phyloP scores from a whole-genome alignment of 2,797 vertebrate species.

The Octomys mimax region DNA sequence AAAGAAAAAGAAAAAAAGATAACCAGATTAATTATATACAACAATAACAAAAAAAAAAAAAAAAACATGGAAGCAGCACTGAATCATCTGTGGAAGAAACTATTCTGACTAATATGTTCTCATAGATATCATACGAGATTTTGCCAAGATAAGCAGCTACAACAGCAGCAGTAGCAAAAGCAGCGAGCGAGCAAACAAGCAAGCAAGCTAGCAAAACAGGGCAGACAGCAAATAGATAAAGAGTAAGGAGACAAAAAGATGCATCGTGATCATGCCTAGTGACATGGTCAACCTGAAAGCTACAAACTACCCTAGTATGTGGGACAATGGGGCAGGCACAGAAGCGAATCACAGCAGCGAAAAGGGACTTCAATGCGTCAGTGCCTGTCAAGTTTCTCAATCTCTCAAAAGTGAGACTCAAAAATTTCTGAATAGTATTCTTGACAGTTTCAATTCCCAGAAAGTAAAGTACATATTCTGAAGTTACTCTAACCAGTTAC shows the following conservation, averaged over 20 bases:
- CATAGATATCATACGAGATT: background rate
- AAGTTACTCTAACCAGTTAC: background rate
- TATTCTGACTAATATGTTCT: background rate
- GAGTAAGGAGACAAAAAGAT: background rate
- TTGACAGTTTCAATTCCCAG: background rate
- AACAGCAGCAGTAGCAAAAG: background rate
- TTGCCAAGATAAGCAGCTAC: background rate
- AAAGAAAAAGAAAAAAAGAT: background rate
- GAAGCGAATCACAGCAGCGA: background rate
- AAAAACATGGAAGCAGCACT: background rate
- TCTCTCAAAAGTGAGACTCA: conserved; percentile 5
- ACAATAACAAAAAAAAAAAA: background rate
- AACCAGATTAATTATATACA: background rate
- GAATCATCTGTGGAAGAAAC: background rate
- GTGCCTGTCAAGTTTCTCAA: background rate
- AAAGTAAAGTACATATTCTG: background rate
- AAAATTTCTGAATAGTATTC: background rate
- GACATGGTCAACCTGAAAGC: background rate
- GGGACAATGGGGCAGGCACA: background rate
- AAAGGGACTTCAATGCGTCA: too few species aligned
- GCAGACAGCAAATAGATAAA: background rate
- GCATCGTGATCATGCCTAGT: background rate
- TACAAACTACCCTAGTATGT: background rate
- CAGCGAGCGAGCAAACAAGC: too few species aligned
- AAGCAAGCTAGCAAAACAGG: background rate